Evolutionary conservation across 2,113 vertebrate genomes (phyloP).

Genomic region (Ammospiza caudacuta): DNA sequence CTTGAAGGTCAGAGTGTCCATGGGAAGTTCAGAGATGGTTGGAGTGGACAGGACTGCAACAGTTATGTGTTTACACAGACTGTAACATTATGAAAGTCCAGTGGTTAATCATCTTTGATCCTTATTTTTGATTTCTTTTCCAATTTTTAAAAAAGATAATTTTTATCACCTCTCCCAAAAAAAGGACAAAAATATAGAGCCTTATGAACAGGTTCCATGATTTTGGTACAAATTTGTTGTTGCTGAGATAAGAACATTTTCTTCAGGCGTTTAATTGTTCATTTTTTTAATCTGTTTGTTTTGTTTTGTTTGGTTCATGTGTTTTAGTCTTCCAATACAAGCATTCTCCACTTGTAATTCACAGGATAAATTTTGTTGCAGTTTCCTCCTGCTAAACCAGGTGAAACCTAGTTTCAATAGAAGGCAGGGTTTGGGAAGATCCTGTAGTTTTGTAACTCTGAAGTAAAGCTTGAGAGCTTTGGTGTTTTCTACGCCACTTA

Average conservation of each 20-base stretch:
- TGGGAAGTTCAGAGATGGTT: not conserved
- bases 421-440: not conserved
- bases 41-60: not conserved
- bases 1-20: rapidly evolving
- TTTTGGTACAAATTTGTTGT: not conserved
- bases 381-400: not conserved
- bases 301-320: not conserved
- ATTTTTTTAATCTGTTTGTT: not conserved
- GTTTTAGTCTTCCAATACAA: not conserved
- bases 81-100: not conserved
- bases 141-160: not conserved
- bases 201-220: not conserved
- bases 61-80: not conserved
- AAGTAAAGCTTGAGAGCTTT: not conserved
- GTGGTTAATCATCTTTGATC: not conserved
- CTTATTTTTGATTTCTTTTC: not conserved
- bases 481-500: not conserved
- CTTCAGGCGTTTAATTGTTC: not conserved
- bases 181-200: not conserved
- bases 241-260: not conserved
- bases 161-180: not conserved
- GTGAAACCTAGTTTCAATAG: rapidly evolving
- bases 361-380: not conserved
- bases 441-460: not conserved
- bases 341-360: not conserved